Conservation (phyloP, 1,140 invertebrate genomes). For the Drosophila biarmipes region DNA sequence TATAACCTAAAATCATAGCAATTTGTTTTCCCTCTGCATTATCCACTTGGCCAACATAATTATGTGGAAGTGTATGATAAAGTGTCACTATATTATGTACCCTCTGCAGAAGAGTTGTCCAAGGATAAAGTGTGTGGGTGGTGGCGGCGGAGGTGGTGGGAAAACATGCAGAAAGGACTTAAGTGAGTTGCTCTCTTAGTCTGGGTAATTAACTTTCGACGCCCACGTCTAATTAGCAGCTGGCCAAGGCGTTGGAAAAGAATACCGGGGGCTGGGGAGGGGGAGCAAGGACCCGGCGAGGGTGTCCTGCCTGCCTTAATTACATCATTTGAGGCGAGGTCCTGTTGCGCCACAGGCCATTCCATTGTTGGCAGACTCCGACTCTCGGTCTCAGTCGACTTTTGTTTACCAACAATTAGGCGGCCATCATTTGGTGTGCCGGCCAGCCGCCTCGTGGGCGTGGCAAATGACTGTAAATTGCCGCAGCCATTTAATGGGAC, state of each 20-base stretch:
- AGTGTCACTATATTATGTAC: slow-evolving; percentile 1
- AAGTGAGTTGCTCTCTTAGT: slow-evolving; percentile 60
- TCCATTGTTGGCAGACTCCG: slow-evolving; percentile 44
- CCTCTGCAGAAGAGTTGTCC: slow-evolving; percentile 7
- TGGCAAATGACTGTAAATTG: slow-evolving; percentile 77
- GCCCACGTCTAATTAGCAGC: slow-evolving; percentile 76
- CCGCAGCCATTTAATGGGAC: slow-evolving; percentile 57
- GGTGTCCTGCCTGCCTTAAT: slow-evolving; percentile 62
- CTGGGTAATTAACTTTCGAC: slow-evolving; percentile 75
- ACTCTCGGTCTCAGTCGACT: slow-evolving; percentile 36
- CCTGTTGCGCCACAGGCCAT: slow-evolving; percentile 60
- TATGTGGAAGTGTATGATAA: background rate
- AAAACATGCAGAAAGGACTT: slow-evolving; percentile 27
- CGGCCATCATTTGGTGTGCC: slow-evolving; percentile 48
- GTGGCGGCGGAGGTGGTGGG: background rate
- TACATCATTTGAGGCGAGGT: slow-evolving; percentile 76
- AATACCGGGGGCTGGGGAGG: background rate
- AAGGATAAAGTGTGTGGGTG: slow-evolving; percentile 2
- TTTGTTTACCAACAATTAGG: slow-evolving; percentile 80
- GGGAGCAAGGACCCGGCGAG: background rate
- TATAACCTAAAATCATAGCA: background rate
- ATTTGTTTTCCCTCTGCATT: background rate
- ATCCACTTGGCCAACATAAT: background rate
- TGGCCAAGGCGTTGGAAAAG: slow-evolving; percentile 31
- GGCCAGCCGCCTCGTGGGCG: slow-evolving; percentile 41